A percentile compares a stretch with the other conserved stretches of the same genome.
Evolutionary conservation across 1,140 invertebrate genomes (phyloP).

Genomic region (Drosophila ananassae): DNA sequence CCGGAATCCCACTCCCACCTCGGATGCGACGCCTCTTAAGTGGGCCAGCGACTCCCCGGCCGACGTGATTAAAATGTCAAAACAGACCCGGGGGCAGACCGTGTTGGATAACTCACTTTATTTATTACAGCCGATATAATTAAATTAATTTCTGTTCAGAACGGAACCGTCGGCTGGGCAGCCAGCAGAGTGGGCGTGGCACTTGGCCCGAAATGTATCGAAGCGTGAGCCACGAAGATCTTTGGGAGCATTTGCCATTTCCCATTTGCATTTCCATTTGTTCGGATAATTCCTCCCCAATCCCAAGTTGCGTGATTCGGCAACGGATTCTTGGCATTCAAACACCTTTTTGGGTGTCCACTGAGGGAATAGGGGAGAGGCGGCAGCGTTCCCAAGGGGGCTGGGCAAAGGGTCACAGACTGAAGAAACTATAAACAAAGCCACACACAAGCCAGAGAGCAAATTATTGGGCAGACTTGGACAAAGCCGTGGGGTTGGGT

Average conservation of each 20-base stretch:
- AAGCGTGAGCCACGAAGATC: constrained; percentile 69
- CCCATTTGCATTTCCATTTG: constrained; percentile 61
- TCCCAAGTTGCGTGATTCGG: constrained; percentile 66
- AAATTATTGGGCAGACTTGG: constrained; percentile 73
- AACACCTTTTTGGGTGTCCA: constrained; percentile 78
- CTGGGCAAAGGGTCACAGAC: constrained; percentile 25
- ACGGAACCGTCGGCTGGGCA: neutral
- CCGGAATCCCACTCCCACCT: constrained; percentile 22
- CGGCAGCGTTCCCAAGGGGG: neutral
- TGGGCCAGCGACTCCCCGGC: constrained; percentile 49
- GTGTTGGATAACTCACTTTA: constrained; percentile 65
- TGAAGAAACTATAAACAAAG: constrained; percentile 66
- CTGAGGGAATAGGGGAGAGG: neutral
- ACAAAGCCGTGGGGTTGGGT: neutral
- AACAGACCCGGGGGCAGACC: constrained; percentile 26
- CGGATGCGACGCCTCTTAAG: constrained; percentile 40
- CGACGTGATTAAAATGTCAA: constrained; percentile 77
- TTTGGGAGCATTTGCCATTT: constrained; percentile 52
- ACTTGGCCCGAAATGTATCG: constrained; percentile 55
- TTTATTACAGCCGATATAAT: constrained; percentile 73
- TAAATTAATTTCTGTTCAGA: constrained; percentile 67
- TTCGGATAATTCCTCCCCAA: constrained; percentile 14
- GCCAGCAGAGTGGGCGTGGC: constrained; percentile 43
- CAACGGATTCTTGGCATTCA: constrained; percentile 72
- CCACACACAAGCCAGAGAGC: constrained; percentile 72